Percentiles rank a stretch among this genome's conserved stretches.
These are phyloP conservation scores for Agrotis segetum DNA, from an alignment of 2,888 invertebrate genomes.

Conservation along the genomic window DNA sequence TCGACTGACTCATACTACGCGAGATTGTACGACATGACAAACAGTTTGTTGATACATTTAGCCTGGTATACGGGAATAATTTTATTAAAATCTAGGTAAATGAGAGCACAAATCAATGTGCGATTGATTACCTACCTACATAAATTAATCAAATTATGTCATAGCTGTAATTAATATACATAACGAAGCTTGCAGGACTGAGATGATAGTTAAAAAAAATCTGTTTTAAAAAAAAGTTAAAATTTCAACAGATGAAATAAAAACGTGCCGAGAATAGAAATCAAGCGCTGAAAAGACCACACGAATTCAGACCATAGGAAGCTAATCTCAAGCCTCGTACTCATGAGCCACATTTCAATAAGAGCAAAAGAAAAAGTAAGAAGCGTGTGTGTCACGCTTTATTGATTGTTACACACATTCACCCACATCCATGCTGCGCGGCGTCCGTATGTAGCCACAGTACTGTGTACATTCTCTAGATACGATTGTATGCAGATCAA, in stretches of 20 bases:
- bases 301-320: conserved; percentile 12
- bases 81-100: not conserved
- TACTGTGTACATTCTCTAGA: conserved; percentile 32
- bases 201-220: conserved; percentile 1
- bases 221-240: not conserved
- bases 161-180: not conserved
- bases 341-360: conserved; percentile 59
- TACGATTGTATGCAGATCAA: conserved; percentile 54
- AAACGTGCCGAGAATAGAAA: not conserved
- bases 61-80: not conserved
- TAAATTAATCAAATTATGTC: no score
- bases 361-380: conserved; percentile 78
- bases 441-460: conserved; percentile 23
- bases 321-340: conserved; percentile 15
- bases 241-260: not conserved
- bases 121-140: not conserved
- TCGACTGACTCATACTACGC: conserved; percentile 32
- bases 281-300: not conserved
- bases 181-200: not conserved
- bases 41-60: conserved; percentile 20
- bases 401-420: conserved; percentile 74
- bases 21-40: conserved; percentile 22
- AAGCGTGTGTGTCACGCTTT: conserved; percentile 68
- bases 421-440: conserved; percentile 65
- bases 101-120: not conserved